Evolutionary conservation across 2,888 invertebrate genomes (phyloP).

Genomic region (Laspeyria flexula): DNA sequence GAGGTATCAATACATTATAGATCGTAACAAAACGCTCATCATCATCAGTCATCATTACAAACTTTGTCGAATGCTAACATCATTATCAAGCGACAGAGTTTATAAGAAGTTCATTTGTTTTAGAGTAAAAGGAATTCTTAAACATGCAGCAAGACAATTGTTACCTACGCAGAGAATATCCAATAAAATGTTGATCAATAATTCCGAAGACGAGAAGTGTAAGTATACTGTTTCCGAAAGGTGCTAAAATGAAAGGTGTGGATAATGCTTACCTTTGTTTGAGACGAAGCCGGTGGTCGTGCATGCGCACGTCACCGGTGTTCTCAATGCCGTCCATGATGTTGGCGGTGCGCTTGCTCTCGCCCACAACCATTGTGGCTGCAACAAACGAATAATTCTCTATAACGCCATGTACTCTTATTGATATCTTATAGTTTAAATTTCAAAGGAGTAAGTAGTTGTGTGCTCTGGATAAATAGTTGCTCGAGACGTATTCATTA

Average conservation of each 20-base stretch:
- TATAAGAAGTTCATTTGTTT: too few species aligned
- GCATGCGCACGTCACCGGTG: slow-evolving; percentile 94
- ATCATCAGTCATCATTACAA: too few species aligned
- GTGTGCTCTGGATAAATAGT: not conserved
- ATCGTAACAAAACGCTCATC: too few species aligned
- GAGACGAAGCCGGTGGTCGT: slow-evolving; percentile 95
- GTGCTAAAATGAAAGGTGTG: not conserved
- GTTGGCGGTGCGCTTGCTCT: slow-evolving; percentile 88
- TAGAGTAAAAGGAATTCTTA: too few species aligned
- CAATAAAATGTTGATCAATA: too few species aligned
- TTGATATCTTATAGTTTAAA: slow-evolving; percentile 9
- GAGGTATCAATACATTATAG: too few species aligned
- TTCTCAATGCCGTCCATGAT: slow-evolving; percentile 97
- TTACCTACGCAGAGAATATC: too few species aligned
- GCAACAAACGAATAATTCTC: slow-evolving; percentile 61
- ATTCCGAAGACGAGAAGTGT: too few species aligned
- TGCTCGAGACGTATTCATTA: not conserved
- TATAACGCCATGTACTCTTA: slow-evolving; percentile 25
- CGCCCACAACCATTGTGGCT: slow-evolving; percentile 94
- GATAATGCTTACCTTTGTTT: slow-evolving; percentile 90
- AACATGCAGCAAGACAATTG: too few species aligned
- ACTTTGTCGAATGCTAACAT: too few species aligned
- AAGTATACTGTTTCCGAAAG: too few species aligned
- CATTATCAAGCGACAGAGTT: too few species aligned
- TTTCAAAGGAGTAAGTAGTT: not conserved